phyloP scores from a whole-genome alignment of 2,113 vertebrate species.

The Brienomyrus brachyistius region DNA sequence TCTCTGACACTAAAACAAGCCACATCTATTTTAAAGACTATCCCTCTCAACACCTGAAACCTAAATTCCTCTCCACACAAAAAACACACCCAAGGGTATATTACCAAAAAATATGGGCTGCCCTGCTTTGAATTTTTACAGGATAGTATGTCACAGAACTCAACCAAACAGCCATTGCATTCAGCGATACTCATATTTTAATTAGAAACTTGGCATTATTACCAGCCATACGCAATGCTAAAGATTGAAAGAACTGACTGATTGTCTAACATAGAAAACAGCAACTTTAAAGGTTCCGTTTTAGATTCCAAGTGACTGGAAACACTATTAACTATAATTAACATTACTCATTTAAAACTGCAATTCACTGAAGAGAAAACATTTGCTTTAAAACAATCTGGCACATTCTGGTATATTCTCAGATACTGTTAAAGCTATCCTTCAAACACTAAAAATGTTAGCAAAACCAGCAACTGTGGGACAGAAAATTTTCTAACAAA shows the following conservation, averaged over 20 bases:
- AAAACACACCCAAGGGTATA: neutral
- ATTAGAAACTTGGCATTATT: neutral
- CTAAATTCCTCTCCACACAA: neutral
- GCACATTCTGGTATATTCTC: neutral
- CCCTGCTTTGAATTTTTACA: neutral
- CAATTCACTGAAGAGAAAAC: neutral
- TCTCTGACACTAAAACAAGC: neutral
- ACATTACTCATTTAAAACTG: neutral
- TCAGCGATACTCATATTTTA: neutral
- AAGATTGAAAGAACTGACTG: neutral
- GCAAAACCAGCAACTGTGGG: neutral
- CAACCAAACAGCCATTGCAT: neutral
- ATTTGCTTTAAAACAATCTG: neutral
- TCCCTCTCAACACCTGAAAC: neutral
- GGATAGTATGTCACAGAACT: neutral
- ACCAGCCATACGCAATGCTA: neutral
- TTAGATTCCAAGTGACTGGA: neutral
- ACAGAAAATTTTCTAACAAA: neutral
- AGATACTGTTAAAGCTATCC: neutral
- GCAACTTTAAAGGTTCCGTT: neutral
- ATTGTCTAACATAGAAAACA: neutral
- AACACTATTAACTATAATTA: neutral
- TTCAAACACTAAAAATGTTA: neutral
- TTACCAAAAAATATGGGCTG: neutral
- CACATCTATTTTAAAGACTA: neutral